These are phyloP conservation scores for Nothura maculosa DNA, from an alignment of 2,797 vertebrate genomes.

Conservation along the genomic window DNA sequence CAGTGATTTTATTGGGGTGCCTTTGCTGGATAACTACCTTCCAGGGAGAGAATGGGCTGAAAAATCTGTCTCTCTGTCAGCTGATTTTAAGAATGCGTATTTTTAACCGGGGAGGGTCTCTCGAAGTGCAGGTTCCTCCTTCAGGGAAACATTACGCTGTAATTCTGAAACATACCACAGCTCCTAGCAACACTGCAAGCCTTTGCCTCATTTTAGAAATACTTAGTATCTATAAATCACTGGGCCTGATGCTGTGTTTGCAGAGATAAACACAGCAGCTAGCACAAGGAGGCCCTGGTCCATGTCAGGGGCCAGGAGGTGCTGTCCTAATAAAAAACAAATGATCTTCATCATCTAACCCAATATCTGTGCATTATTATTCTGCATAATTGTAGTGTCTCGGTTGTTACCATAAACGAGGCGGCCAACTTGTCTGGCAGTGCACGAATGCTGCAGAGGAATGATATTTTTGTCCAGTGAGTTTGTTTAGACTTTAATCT, in stretches of 20 bases:
- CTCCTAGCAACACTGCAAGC: not conserved
- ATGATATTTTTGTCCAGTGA: not conserved
- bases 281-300: not conserved
- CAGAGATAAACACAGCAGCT: not conserved
- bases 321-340: conserved; percentile 26
- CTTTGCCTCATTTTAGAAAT: not conserved
- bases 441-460: not conserved
- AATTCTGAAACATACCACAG: not conserved
- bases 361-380: not conserved
- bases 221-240: not conserved
- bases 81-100: not conserved
- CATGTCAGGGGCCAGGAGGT: conserved; percentile 1
- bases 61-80: not conserved
- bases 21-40: not conserved
- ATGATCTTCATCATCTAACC: conserved; percentile 21
- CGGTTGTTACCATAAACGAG: conserved; percentile 1
- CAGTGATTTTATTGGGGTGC: not conserved
- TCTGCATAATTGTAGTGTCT: not conserved
- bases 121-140: not conserved
- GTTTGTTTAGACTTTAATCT: not conserved
- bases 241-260: not conserved
- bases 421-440: not conserved
- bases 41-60: not conserved
- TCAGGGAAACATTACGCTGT: not conserved
- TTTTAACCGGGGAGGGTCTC: not conserved